Evolutionary conservation across 2,888 invertebrate genomes (phyloP).

Genomic region (Hemaris fuciformis): DNA sequence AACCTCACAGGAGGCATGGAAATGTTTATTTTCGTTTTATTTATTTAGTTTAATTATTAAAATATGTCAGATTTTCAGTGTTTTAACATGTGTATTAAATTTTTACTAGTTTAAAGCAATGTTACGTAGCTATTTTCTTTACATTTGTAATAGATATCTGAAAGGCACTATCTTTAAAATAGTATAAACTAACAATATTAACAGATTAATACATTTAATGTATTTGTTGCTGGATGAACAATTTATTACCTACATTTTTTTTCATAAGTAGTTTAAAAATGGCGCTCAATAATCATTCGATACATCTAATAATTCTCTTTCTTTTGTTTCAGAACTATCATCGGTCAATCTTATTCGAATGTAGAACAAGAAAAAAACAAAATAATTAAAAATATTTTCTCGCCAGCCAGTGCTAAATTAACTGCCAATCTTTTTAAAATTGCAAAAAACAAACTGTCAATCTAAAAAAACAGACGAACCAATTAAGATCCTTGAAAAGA

Average conservation of each 20-base stretch:
- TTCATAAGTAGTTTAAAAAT: no score
- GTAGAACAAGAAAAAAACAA: neutral
- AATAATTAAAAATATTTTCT: neutral
- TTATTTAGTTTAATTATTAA: no score
- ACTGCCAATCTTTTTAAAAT: neutral
- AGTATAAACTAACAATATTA: no score
- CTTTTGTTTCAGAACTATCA: slow-evolving; percentile 51
- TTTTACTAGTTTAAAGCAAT: no score
- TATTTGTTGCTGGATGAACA: no score
- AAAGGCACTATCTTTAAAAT: no score
- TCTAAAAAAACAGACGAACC: neutral
- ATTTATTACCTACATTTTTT: no score
- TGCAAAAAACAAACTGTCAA: neutral
- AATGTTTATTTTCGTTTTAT: neutral
- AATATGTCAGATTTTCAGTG: no score
- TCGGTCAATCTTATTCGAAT: slow-evolving; percentile 25
- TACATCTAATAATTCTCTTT: slow-evolving; percentile 24
- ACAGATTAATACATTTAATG: no score
- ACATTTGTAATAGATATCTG: no score
- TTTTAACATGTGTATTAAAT: no score
- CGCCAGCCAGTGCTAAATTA: neutral
- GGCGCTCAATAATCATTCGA: slow-evolving; percentile 10
- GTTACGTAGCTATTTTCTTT: no score
- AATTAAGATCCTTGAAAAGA: neutral
- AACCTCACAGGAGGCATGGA: slow-evolving; percentile 70